Base-by-base conservation (phyloP, 1,140 invertebrate genomes). In the Drosophila pandora region DNA sequence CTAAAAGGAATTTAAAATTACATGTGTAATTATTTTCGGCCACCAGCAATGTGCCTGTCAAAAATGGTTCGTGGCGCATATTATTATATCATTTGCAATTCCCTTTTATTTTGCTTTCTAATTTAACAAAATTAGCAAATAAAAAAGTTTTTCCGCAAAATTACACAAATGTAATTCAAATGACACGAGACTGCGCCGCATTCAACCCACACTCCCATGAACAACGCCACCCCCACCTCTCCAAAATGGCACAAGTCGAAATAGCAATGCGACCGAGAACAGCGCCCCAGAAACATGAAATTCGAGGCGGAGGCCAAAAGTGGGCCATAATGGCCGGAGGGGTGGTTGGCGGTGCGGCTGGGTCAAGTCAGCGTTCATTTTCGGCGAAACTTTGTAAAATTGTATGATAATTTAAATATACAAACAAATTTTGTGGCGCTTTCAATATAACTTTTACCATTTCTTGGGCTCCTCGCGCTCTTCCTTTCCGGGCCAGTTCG, bases 391-490 rank as follows among this genome's bases (percentile, higher is more conserved):
- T 64, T 85, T 85, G 48, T 57, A 64, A 79, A 87, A 87, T 87
- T 87, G 76, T 87, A 87, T 87, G 81, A 87, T 85, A 85, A 87
- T 87, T 87, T 87, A 83, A 87, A 88, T 87, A 87, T 87, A 88
- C 83, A 87, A 87, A 87, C 83, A 87, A 87, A 87, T 87, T 87
- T 83, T 87, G 83, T 88, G 83, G 83, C 83, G 78, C 79, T 88
- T 87, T 88, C 83, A 88, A 87, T 83, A 87, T 83, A 87, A 87
- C 83, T 87, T 87, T 88, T 79, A 76, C 83, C 79, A 88, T 87
- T 88, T 88, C 79, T 75, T 77, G 43, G 55, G 65, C 70, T 21
- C 63, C 52, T 41, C 47, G 59, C 30, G 60, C 28, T 45, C 48
- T 22, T 58, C 32, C 22, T 28, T 58, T 37, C 28, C 37, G 32